Conservation (phyloP, 2,888 invertebrate genomes). For the Serrognathus titanus region DNA sequence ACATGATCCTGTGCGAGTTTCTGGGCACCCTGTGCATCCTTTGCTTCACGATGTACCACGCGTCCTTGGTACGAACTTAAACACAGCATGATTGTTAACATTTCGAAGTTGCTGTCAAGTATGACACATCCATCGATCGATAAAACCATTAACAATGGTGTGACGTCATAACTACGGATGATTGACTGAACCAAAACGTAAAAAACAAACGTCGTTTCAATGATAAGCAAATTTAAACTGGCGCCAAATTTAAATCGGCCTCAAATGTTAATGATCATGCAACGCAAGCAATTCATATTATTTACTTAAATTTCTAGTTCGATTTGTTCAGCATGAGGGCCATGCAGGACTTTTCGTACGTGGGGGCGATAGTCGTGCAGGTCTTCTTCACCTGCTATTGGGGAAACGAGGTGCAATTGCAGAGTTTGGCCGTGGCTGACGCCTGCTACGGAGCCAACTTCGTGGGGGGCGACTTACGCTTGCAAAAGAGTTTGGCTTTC, state of each 20-base stretch:
- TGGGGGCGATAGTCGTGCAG: conserved; percentile 2
- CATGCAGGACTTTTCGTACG: conserved; percentile 9
- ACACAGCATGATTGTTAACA: no score
- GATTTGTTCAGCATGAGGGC: conserved; percentile 8
- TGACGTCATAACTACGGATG: no score
- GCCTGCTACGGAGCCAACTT: conserved; percentile 7
- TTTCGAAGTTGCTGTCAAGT: no score
- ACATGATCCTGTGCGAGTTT: conserved; percentile 4
- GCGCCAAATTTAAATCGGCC: neutral
- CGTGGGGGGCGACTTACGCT: conserved; percentile 4
- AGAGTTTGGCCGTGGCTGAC: conserved; percentile 5
- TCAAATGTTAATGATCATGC: no score
- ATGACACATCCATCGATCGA: no score
- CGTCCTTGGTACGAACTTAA: conserved; percentile 1
- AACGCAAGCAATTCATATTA: neutral
- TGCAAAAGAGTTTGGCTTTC: conserved; percentile 4
- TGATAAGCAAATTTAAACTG: neutral
- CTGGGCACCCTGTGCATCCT: conserved; percentile 5
- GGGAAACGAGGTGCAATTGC: conserved; percentile 6
- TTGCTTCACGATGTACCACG: conserved; percentile 10
- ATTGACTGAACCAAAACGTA: no score
- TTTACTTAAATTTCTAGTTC: conserved; percentile 3
- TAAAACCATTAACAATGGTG: no score
- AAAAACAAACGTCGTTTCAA: neutral
- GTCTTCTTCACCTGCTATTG: conserved; percentile 7